A percentile compares a stretch with the other conserved stretches of the same genome.
phyloP scores from a whole-genome alignment of 2,113 vertebrate species.

The Sebastes fasciatus region DNA sequence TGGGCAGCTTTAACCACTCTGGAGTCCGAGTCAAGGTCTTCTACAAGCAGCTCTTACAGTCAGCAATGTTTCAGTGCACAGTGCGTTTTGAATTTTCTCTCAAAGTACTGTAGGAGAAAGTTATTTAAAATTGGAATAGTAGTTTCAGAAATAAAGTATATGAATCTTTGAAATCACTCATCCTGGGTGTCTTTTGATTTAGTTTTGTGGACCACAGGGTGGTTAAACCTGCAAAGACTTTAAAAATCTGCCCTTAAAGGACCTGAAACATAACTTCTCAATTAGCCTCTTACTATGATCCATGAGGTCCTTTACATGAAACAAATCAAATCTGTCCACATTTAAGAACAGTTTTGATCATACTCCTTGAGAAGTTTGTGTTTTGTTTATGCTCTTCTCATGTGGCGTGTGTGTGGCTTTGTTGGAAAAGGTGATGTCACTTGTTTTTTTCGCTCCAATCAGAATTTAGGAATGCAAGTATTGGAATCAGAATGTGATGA shows the following conservation, averaged over 20 bases:
- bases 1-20: constrained; percentile 51
- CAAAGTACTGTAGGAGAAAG: not conserved
- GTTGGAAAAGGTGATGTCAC: not conserved
- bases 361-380: not conserved
- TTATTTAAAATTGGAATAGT: not conserved
- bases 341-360: not conserved
- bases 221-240: constrained; percentile 7
- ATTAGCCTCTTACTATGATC: not conserved
- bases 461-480: no score
- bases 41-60: constrained; percentile 30
- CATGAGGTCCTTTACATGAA: not conserved
- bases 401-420: not conserved
- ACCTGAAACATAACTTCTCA: not conserved
- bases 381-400: not conserved
- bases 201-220: not conserved
- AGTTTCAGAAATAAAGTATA: constrained; percentile 3
- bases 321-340: no score
- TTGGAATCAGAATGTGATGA: not conserved
- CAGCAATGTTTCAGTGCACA: constrained; percentile 55
- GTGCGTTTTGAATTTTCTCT: constrained; percentile 20
- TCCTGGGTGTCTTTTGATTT: constrained; percentile 4
- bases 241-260: not conserved
- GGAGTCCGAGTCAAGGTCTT: constrained; percentile 74
- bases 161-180: not conserved
- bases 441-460: no score